Evolutionary conservation across 1,140 invertebrate species (phyloP), one percentile per base, ranked within the genome.

Genomic region (Rhagoletis zephyria): DNA sequence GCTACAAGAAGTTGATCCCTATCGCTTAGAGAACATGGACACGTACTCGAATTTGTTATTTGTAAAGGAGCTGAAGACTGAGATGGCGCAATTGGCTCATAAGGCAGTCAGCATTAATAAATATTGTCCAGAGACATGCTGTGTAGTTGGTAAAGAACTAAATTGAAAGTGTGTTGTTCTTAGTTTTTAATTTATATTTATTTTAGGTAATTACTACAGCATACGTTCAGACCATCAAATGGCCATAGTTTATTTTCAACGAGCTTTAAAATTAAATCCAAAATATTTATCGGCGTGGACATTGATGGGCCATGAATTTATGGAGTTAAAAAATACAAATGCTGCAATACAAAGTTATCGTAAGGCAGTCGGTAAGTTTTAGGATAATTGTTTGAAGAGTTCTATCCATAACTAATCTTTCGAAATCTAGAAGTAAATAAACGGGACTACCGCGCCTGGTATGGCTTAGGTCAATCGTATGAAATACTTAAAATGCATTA

Each of bases 281-380:
- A 96, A 98, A 89, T 99, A 99, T 93, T 93, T 99, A 42, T 96
- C 97, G 2, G 98, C 98, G 0, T 99, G 98, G 98, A 99, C 98
- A 0, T 94, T 99, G 48, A 97, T 99, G 95, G 99, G 99, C 0
- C 99, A 99, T 93, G 99, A 99, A 93, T 99, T 98, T 93, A 98
- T 99, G 96, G 98, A 99, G 94, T 95, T 99, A 93, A 99, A 99
- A 93, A 99, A 99, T 93, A 98, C 97, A 1, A 98, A 98, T 94
- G 98, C 98, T 19, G 98, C 98, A 9, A 98, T 99, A 91, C 97
- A 98, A 91, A 98, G 98, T 91, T 99, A 99, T 93, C 94, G 98
- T 90, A 97, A 98, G 94, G 98, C 98, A 51, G 97, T 99, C 89
- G 97, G 97, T 98, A 93, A 92, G 91, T 67, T 59, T 74, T 4